Conservation (phyloP, 2,888 invertebrate genomes). For the Heliconius erato region DNA sequence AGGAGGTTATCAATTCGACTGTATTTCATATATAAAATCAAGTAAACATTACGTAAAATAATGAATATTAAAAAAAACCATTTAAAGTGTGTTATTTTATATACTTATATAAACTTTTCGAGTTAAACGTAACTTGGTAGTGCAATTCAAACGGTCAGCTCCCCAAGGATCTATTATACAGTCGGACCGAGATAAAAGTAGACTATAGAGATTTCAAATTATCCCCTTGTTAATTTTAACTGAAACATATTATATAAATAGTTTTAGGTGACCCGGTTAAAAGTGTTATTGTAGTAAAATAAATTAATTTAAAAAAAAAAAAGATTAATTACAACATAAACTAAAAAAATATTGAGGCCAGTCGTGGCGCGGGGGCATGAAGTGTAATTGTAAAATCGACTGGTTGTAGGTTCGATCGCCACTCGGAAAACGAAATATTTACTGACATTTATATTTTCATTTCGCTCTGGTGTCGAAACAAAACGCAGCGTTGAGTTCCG, state of each 20-base stretch:
- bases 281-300: not conserved
- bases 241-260: slow-evolving; percentile 1
- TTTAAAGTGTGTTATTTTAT: slow-evolving; percentile 1
- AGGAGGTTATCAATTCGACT: too few relatives aligned
- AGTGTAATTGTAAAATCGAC: too few relatives aligned
- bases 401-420: too few relatives aligned
- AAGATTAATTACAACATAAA: too few relatives aligned
- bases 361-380: too few relatives aligned
- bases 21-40: too few relatives aligned
- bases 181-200: slow-evolving; percentile 13
- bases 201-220: not conserved
- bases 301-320: too few relatives aligned
- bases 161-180: slow-evolving; percentile 12
- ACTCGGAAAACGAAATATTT: too few relatives aligned
- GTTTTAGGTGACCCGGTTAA: not conserved
- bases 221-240: slow-evolving; percentile 2
- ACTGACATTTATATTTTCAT: too few relatives aligned
- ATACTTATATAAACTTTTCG: slow-evolving; percentile 13
- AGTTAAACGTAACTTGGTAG: slow-evolving; percentile 5
- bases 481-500: too few relatives aligned
- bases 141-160: slow-evolving; percentile 2
- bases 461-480: too few relatives aligned
- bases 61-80: not conserved
- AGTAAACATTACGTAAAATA: not conserved
- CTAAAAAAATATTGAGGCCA: too few relatives aligned